Percentiles rank a stretch among this genome's conserved stretches.
Evolutionary conservation across 2,113 vertebrate species (phyloP).

Genomic region (Himantopus leucocephalus): DNA sequence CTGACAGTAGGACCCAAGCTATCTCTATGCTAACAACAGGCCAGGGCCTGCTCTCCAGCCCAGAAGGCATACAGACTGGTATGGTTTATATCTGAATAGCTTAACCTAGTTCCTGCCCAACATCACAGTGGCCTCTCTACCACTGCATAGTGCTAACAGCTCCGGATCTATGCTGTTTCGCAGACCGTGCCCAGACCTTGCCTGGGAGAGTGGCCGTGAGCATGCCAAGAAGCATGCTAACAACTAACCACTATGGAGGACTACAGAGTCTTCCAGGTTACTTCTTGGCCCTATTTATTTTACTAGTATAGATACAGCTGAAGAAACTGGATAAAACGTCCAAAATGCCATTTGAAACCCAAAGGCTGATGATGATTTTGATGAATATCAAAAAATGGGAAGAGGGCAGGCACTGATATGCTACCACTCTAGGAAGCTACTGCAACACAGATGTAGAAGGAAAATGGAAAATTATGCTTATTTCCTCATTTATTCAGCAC

Average conservation of each 20-base stretch:
- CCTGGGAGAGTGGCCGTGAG: background rate
- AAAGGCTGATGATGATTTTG: background rate
- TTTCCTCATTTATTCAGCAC: background rate
- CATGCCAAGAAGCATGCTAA: background rate
- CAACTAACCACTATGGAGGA: background rate
- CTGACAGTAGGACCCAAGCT: background rate
- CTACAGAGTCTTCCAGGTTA: background rate
- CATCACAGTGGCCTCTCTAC: background rate
- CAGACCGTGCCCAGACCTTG: background rate
- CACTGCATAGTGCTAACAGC: background rate
- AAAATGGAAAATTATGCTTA: background rate
- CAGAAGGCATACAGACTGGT: background rate
- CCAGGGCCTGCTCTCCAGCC: background rate
- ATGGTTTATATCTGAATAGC: background rate
- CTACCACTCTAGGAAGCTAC: background rate
- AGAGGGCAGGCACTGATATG: background rate
- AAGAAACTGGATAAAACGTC: background rate
- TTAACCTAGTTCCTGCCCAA: background rate
- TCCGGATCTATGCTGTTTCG: background rate
- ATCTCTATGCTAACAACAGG: background rate
- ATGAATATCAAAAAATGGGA: background rate
- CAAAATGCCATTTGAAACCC: background rate
- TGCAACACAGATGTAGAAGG: background rate
- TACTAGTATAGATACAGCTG: background rate
- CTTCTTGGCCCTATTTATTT: background rate